Conservation (phyloP, 2,113 vertebrate genomes). For the Aramus guarauna region DNA sequence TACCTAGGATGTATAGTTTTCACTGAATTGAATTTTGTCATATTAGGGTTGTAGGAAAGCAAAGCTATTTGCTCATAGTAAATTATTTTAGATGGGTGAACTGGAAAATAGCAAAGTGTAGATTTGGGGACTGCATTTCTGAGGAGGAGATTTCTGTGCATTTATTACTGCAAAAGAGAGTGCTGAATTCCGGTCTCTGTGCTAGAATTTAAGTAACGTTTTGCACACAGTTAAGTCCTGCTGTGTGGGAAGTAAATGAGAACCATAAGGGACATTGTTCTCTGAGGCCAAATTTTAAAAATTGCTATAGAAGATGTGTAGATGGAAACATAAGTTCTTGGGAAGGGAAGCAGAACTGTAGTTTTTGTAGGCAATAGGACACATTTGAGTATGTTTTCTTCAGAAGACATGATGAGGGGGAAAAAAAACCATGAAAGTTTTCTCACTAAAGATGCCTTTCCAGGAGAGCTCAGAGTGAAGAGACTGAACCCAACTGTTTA, state of each 20-base stretch:
- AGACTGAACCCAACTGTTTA: neutral
- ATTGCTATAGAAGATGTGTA: neutral
- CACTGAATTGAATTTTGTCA: neutral
- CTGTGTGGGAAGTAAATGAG: neutral
- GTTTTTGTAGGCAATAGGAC: neutral
- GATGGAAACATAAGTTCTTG: neutral
- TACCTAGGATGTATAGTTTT: neutral
- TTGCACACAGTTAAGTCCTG: neutral
- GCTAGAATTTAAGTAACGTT: neutral
- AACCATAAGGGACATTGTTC: neutral
- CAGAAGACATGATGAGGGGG: neutral
- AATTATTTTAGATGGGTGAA: neutral
- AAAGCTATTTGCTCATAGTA: neutral
- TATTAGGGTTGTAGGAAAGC: neutral
- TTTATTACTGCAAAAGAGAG: neutral
- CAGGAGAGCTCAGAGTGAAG: neutral
- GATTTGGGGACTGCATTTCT: neutral
- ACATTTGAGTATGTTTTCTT: neutral
- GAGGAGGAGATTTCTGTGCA: neutral
- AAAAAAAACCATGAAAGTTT: neutral
- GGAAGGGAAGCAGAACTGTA: neutral
- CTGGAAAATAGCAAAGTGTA: neutral
- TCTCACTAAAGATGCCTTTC: neutral
- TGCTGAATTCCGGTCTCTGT: neutral
- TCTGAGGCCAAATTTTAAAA: neutral